phyloP scores from a whole-genome alignment of 2,888 invertebrate species.

The Dicranocentrus wangi region DNA sequence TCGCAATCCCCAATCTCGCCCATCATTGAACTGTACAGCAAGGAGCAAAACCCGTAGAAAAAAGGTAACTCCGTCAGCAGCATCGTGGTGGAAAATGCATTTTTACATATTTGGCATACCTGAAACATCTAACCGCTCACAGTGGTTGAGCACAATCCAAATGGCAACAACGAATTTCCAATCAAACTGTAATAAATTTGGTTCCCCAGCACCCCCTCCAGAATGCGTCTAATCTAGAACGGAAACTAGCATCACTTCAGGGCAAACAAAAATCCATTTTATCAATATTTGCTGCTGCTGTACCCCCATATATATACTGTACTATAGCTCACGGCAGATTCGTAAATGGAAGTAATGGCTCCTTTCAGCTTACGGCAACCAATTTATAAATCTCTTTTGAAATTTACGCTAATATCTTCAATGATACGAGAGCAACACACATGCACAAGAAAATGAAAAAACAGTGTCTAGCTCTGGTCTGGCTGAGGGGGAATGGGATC shows the following conservation, averaged over 20 bases:
- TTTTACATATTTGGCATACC: conserved; percentile 2
- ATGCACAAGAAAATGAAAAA: conserved; percentile 58
- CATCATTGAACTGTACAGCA: too few species aligned
- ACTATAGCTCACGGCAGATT: conserved; percentile 36
- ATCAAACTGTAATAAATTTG: conserved; percentile 55
- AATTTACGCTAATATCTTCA: conserved; percentile 64
- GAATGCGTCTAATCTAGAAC: neutral
- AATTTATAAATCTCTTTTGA: conserved; percentile 61
- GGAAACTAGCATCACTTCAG: conserved; percentile 2
- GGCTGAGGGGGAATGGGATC: conserved; percentile 34
- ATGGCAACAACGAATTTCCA: conserved; percentile 46
- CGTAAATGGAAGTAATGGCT: conserved; percentile 57
- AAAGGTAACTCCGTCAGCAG: too few species aligned
- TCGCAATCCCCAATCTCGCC: too few species aligned
- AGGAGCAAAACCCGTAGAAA: too few species aligned
- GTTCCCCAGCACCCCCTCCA: neutral
- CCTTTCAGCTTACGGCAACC: conserved; percentile 54
- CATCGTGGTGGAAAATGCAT: too few species aligned
- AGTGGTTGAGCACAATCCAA: neutral
- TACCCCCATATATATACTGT: too few species aligned
- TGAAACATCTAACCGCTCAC: neutral
- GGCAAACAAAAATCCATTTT: conserved; percentile 53
- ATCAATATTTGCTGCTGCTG: conserved; percentile 62
- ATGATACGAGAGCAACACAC: conserved; percentile 59
- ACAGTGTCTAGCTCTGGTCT: too few species aligned